Conservation (phyloP, 2,888 invertebrate genomes). For the Crioceris asparagi region DNA sequence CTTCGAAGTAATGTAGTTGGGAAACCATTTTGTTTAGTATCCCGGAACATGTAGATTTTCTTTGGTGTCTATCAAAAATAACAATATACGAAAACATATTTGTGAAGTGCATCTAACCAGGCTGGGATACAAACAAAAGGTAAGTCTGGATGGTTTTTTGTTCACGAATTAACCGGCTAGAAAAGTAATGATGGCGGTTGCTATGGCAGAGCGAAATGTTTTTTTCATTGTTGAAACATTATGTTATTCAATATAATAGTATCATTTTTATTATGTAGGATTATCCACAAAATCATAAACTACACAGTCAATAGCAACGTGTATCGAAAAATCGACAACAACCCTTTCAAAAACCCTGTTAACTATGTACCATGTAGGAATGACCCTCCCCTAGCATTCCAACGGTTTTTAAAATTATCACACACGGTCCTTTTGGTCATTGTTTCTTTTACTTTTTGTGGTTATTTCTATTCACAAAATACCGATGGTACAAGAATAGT, state of each 20-base stretch:
- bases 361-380: no score
- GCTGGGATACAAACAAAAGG: conserved; percentile 17
- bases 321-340: no score
- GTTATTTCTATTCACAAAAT: no score
- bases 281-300: no score
- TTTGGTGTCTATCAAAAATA: conserved; percentile 19
- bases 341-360: no score
- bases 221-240: not conserved
- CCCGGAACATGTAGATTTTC: conserved; percentile 31
- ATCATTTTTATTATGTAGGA: not conserved
- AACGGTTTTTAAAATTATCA: conserved; percentile 23
- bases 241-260: not conserved
- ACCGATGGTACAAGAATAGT: no score
- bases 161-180: conserved; percentile 12
- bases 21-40: conserved; percentile 38
- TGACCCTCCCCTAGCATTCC: conserved; percentile 25
- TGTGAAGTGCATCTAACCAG: conserved; percentile 18
- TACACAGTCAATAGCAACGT: no score
- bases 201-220: not conserved
- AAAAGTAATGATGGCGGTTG: conserved; percentile 1
- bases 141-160: conserved; percentile 18
- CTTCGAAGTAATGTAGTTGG: conserved; percentile 29
- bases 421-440: conserved; percentile 3
- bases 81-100: conserved; percentile 13
- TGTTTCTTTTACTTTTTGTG: not conserved